phyloP scores from a whole-genome alignment of 2,797 vertebrate species.

The Silurus lanzhouensis region DNA sequence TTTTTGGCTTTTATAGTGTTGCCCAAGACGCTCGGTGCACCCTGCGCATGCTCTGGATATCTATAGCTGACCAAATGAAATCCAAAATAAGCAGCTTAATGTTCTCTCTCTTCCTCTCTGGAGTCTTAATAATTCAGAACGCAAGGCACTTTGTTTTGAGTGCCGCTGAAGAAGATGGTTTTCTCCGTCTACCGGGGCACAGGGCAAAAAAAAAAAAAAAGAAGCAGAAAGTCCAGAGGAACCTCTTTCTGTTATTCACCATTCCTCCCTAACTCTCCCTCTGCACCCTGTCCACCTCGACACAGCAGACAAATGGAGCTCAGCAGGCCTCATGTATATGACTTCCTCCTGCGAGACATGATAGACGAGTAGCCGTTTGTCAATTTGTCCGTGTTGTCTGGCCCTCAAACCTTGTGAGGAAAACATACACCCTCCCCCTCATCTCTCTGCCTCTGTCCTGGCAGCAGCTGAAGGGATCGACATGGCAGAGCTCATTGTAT shows the following conservation, averaged over 20 bases:
- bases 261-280: not conserved
- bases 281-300: slow-evolving; percentile 20
- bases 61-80: slow-evolving; percentile 37
- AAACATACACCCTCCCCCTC: not conserved
- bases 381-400: slow-evolving; percentile 55
- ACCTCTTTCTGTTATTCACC: slow-evolving; percentile 10
- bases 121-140: slow-evolving; percentile 52
- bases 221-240: not conserved
- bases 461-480: slow-evolving; percentile 55
- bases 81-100: slow-evolving; percentile 31
- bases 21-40: not conserved
- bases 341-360: slow-evolving; percentile 37
- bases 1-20: not conserved
- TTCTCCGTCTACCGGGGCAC: not conserved
- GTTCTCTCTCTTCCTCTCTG: slow-evolving; percentile 21
- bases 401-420: slow-evolving; percentile 33
- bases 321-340: slow-evolving; percentile 41
- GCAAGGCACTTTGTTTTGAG: slow-evolving; percentile 34
- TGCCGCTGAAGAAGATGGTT: slow-evolving; percentile 14
- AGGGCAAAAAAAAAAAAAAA: not conserved
- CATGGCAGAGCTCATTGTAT: slow-evolving; percentile 69
- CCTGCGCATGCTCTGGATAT: slow-evolving; percentile 14
- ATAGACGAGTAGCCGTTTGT: slow-evolving; percentile 52
- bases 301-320: slow-evolving; percentile 43
- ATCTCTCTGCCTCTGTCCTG: slow-evolving; percentile 1